phyloP scores from a whole-genome alignment of 2,113 vertebrate species.

The Collichthys lucidus region DNA sequence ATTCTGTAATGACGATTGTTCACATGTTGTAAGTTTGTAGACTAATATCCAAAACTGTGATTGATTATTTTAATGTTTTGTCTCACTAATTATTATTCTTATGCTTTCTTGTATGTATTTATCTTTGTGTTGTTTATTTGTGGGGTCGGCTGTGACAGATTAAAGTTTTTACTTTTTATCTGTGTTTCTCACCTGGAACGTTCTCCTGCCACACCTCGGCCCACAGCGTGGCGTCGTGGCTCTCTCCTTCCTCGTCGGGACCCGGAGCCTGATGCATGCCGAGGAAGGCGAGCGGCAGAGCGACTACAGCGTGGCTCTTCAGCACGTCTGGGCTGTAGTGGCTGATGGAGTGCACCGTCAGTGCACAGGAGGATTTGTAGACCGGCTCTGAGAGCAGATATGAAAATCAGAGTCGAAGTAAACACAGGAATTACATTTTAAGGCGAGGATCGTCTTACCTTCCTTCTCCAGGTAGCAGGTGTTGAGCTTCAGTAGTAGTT shows the following conservation, averaged over 20 bases:
- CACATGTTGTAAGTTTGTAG: no score
- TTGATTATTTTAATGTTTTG: no score
- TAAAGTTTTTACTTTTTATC: no score
- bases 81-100: no score
- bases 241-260: constrained; percentile 90
- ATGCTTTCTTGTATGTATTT: no score
- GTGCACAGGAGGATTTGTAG: constrained; percentile 90
- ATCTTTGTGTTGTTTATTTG: no score
- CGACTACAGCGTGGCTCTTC: constrained; percentile 91
- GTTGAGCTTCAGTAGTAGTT: constrained; percentile 93
- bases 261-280: constrained; percentile 95
- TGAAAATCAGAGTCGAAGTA: not conserved
- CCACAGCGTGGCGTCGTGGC: constrained; percentile 90
- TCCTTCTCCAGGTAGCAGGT: constrained; percentile 98
- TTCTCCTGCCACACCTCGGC: constrained; percentile 98
- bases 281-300: constrained; percentile 94
- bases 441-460: constrained; percentile 78
- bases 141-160: no score
- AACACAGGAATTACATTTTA: no score
- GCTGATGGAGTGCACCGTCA: constrained; percentile 93
- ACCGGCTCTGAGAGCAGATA: constrained; percentile 84
- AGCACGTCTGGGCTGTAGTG: constrained; percentile 96
- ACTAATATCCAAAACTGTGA: no score
- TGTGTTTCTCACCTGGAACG: constrained; percentile 88
- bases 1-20: no score